phyloP scores from a whole-genome alignment of 2,888 invertebrate species.

The Carterocephalus palaemon region DNA sequence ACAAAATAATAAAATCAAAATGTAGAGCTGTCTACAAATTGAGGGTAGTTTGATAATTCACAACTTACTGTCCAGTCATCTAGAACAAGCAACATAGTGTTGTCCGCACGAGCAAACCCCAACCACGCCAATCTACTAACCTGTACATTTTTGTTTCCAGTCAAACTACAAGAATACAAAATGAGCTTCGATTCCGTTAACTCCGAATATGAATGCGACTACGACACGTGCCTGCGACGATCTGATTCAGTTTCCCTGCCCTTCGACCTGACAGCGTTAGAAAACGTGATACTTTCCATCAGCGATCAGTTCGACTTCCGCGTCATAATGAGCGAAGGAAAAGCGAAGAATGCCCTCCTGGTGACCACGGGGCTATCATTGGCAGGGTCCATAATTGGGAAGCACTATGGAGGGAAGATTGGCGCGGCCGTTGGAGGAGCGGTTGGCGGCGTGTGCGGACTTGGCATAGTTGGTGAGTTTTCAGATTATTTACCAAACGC shows the following conservation, averaged over 20 bases:
- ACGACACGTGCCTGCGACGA: constrained; percentile 42
- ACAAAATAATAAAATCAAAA: too few relatives aligned
- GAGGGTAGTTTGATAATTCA: too few relatives aligned
- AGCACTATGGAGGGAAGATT: constrained; percentile 61
- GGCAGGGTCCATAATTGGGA: constrained; percentile 62
- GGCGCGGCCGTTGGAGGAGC: constrained; percentile 65
- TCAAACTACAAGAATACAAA: background rate
- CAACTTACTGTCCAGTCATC: too few relatives aligned
- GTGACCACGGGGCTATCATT: constrained; percentile 60
- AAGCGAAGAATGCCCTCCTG: constrained; percentile 46
- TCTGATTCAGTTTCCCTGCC: constrained; percentile 41
- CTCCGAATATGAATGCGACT: constrained; percentile 41
- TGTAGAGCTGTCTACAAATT: too few relatives aligned
- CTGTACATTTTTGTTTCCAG: background rate
- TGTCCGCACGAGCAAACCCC: too few relatives aligned
- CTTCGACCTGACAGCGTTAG: constrained; percentile 53
- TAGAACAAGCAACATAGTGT: too few relatives aligned
- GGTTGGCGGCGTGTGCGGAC: constrained; percentile 62
- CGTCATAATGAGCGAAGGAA: constrained; percentile 48
- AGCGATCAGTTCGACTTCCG: constrained; percentile 63
- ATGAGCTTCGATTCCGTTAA: constrained; percentile 35
- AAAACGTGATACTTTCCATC: constrained; percentile 56
- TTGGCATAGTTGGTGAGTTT: constrained; percentile 61
- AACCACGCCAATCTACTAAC: background rate
- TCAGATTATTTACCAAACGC: constrained; percentile 3